Base-by-base conservation (phyloP, 2,797 vertebrate genomes). In the Acestrorhynchus altus region DNA sequence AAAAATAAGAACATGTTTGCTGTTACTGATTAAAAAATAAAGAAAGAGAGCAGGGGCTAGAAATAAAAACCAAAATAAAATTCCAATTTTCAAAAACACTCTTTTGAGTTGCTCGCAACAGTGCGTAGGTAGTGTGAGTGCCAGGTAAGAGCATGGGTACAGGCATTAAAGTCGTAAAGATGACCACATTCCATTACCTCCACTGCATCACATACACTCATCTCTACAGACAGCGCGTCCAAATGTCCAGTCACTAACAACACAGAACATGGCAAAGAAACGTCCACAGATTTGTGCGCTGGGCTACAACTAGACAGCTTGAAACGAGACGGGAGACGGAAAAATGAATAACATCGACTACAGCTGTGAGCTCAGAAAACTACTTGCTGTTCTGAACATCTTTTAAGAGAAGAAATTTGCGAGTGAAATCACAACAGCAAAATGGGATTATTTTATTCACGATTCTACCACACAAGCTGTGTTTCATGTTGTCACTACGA, bases 41-140 rank as follows among this genome's bases (percentile, higher is more conserved):
- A 75, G 79, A 61, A 28, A 46, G 54, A 47, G 18, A 79, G 42
- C 28, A 54, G 76, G 86, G 87, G 84, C 71, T 74, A 64, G 81
- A 88, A 88, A 85, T 88, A 86, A 90, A 87, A 80, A 63, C 28
- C 6, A 35, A 2, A 69, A 63, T 76, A 72, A 2, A 69, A 63
- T 76, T 67, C 47, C 31, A 35, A 0, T 24, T 72, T 70, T 49
- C 16, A 73, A 69, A 12, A 73, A n/a, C 1, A n/a, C 22, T 40
- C 16, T 59, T 8, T 42, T 35, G n/a, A 57, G 7, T 12, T 54
- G 10, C 47, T n/a, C 15, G 9, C 44, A 1, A 28, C 7, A 47
- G 7, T 8, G 35, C n/a, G 39, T 15, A 15, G 22, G 39, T 56
- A 70, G 31, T 28, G 10, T 72, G 8, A 44, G 54, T 42, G 69